Evolutionary conservation across 2,113 vertebrate species (phyloP).

Genomic region (Corythornis madagascariensis): DNA sequence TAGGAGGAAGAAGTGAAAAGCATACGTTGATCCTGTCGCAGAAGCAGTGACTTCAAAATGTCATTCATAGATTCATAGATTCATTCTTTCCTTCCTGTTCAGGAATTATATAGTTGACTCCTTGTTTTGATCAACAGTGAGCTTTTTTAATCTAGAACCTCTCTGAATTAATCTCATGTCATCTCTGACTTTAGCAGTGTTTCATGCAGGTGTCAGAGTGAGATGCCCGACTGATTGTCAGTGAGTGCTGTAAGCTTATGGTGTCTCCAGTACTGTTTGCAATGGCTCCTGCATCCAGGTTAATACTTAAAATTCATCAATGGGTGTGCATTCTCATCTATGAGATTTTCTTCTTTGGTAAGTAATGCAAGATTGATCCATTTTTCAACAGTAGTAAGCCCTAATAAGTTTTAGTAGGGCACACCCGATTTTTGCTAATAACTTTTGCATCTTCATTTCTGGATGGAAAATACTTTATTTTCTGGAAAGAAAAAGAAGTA

Average conservation of each 20-base stretch:
- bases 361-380: not conserved
- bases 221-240: not conserved
- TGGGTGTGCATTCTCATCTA: not conserved
- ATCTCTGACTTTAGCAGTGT: not conserved
- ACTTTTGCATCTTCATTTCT: not conserved
- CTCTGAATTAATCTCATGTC: not conserved
- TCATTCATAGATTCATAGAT: too few relatives aligned
- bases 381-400: not conserved
- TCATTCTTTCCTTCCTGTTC: not conserved
- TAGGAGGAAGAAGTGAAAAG: not conserved
- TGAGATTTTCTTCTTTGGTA: not conserved
- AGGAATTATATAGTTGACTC: not conserved
- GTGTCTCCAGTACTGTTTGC: not conserved
- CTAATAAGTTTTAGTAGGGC: not conserved
- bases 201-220: not conserved
- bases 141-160: not conserved
- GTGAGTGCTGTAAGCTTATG: not conserved
- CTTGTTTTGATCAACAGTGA: not conserved
- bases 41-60: not conserved
- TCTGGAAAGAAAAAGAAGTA: not conserved
- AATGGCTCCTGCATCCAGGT: not conserved
- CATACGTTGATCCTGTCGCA: not conserved
- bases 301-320: not conserved
- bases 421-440: not conserved
- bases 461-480: not conserved